Percentiles rank a stretch among this genome's conserved stretches.
Evolutionary conservation across 1,140 invertebrate species (phyloP).

Genomic region (Antheraea mylitta): DNA sequence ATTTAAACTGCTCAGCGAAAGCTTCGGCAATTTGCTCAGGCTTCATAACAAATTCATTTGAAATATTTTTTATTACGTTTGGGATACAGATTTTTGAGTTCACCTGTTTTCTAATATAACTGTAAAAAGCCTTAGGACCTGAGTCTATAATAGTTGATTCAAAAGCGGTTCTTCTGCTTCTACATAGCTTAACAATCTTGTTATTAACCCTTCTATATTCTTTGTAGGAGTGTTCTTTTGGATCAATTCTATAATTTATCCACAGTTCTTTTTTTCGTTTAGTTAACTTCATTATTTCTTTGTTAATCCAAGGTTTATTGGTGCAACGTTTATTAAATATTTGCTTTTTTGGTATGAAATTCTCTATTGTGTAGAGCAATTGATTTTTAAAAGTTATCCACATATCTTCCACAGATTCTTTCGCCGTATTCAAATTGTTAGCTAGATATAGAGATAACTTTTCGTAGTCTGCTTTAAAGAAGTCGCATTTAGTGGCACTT

Average conservation of each 20-base stretch:
- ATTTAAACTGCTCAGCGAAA: background rate
- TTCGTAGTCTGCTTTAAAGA: slow-evolving; percentile 1
- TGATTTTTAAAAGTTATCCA: background rate
- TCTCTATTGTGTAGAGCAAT: background rate
- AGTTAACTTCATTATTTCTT: background rate
- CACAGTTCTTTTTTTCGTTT: slow-evolving; percentile 1
- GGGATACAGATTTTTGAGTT: background rate
- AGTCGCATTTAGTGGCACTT: background rate
- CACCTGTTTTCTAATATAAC: background rate
- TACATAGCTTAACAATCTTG: background rate
- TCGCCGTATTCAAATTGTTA: slow-evolving; percentile 8
- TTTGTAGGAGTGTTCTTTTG: background rate
- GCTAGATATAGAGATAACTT: background rate
- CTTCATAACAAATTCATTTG: background rate
- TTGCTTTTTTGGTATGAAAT: background rate
- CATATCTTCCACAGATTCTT: background rate
- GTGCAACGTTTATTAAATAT: too few relatives aligned
- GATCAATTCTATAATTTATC: background rate
- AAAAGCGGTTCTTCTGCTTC: background rate
- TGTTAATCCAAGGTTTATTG: background rate
- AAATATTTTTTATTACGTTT: background rate
- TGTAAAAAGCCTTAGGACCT: background rate
- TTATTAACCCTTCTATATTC: background rate
- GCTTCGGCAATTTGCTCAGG: background rate
- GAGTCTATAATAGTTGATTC: slow-evolving; percentile 3